Base-by-base conservation (phyloP, 2,888 invertebrate genomes). In the Fissipunctia ypsillon region DNA sequence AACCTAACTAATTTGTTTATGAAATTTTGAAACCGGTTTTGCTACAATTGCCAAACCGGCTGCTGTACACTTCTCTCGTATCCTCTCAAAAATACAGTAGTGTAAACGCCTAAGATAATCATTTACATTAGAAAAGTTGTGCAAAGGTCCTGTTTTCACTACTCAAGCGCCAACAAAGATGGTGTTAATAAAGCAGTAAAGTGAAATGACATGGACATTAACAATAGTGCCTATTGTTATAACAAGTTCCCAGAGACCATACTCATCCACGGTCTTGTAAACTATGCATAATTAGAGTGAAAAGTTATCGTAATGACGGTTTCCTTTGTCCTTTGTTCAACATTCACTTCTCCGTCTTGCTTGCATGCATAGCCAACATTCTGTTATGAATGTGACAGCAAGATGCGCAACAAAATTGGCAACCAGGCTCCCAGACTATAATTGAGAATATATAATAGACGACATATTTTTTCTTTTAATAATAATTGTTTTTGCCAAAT, bases 271-370 rank as follows among this genome's bases (percentile, higher is more conserved):
- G 64, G 61, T 80, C 73, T 59, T 81, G 80, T 81, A 81, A 84
- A 86, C 82, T 76, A 61, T 78, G 50, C 71, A 69, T 80, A 78
- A 81, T 78, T 78, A 75, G 69, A 86, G 80, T 86, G 85, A 76
- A 83, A 83, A 81, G 67, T 64, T 72, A 56, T 74, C 68, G 28
- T 74, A 48, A 79, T 67, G 45, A 65, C 63, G 25, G 48, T 50
- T 73, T 25, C 56, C 56, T 57, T 75, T 75, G 73, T 81, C 72
- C 73, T 75, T 84, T 79, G 73, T 84, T 64, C 60, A 64, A 69
- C 61, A 71, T 35, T 66, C 25, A 65, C 45, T 80, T 71, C 54
- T 71, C n/a, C 25, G 48, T 45, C 35, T 60, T 71, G 59, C 54
- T 31, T 28, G 19, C 69, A 31, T 28, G 19, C 69, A 31, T n/a